A percentile compares a stretch with the other conserved stretches of the same genome.
Conservation (phyloP, 2,888 invertebrate genomes). For the Euphydryas editha region DNA sequence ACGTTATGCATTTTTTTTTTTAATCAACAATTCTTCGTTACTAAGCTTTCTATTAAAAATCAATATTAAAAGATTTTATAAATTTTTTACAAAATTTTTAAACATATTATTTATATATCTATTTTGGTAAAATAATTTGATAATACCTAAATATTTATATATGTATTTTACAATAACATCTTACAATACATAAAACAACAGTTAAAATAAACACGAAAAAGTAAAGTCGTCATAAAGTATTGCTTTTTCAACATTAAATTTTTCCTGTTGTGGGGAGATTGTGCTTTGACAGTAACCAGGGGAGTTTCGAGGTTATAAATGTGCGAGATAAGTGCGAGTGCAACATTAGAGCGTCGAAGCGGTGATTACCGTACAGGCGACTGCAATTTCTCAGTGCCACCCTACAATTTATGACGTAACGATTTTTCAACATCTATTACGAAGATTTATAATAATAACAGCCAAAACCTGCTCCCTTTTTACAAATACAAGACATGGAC, state of each 20-base stretch:
- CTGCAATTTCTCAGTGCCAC: conserved; percentile 23
- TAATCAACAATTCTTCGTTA: no score
- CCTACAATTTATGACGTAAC: conserved; percentile 24
- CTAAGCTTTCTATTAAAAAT: no score
- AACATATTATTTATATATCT: no score
- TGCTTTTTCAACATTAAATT: not conserved
- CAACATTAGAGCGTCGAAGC: conserved; percentile 22
- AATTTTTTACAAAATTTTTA: no score
- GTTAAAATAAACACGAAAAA: not conserved
- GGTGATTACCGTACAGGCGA: conserved; percentile 13
- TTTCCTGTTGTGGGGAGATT: not conserved
- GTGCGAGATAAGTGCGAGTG: conserved; percentile 21
- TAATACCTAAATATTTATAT: no score
- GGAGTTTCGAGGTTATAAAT: conserved; percentile 18
- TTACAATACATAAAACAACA: not conserved
- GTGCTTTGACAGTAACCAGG: conserved; percentile 16
- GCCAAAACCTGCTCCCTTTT: conserved; percentile 26
- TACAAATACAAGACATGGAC: not conserved
- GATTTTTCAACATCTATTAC: conserved; percentile 31
- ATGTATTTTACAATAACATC: not conserved
- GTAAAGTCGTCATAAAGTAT: not conserved
- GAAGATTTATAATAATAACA: conserved; percentile 28
- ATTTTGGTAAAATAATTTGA: no score
- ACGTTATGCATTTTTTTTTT: no score
- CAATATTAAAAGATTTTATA: no score